These are phyloP conservation scores for Tipula unca DNA, from an alignment of 2,888 invertebrate genomes.

Conservation along the genomic window DNA sequence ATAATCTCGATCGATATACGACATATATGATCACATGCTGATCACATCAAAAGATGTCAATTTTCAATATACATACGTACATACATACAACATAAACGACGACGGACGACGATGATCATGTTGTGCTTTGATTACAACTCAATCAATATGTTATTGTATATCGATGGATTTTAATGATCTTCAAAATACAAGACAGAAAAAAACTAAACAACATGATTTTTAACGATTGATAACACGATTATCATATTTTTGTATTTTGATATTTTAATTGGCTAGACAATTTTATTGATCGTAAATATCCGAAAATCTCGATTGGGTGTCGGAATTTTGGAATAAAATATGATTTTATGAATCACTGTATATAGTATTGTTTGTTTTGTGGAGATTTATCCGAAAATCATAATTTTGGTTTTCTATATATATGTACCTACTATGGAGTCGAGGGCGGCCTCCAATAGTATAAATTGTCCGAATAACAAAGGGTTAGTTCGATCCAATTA, in stretches of 20 bases:
- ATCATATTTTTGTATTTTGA: neutral
- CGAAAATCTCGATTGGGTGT: neutral
- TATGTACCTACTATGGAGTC: neutral
- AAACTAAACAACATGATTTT: neutral
- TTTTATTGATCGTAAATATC: neutral
- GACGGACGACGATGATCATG: neutral
- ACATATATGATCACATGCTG: neutral
- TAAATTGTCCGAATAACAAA: neutral
- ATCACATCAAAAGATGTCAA: neutral
- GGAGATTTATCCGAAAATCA: neutral
- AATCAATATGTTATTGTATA: neutral
- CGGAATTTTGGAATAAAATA: neutral
- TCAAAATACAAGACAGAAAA: neutral
- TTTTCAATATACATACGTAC: neutral
- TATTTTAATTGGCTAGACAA: slow-evolving; percentile 8
- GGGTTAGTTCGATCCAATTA: neutral
- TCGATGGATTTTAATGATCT: neutral
- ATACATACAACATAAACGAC: neutral
- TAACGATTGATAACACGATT: neutral
- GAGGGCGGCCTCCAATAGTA: neutral
- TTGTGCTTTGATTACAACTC: slow-evolving; percentile 8
- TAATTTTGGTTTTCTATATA: neutral
- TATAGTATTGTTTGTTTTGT: neutral
- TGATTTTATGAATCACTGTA: neutral
- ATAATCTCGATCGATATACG: neutral